Percentiles rank a stretch among this genome's conserved stretches.
Evolutionary conservation across 2,797 vertebrate genomes (phyloP).

Genomic region (Falco naumanni): DNA sequence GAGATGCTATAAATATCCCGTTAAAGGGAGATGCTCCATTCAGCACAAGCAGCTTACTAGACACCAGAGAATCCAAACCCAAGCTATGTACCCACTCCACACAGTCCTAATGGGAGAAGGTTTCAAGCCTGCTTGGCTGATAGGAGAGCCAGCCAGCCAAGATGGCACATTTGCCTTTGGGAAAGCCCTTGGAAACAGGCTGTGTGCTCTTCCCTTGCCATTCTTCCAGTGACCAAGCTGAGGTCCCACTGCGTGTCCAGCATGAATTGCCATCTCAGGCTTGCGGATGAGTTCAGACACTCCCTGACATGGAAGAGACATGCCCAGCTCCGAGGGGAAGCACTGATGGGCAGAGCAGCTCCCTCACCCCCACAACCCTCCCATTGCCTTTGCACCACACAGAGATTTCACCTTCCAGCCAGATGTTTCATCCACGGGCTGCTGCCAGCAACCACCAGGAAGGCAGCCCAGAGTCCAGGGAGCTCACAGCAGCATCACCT

Average conservation of each 20-base stretch:
- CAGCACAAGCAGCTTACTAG: not conserved
- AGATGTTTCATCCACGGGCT: not conserved
- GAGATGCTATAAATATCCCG: not conserved
- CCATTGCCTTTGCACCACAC: rapidly evolving
- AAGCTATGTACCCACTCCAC: not conserved
- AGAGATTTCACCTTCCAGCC: not conserved
- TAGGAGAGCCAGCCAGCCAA: not conserved
- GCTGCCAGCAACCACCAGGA: not conserved
- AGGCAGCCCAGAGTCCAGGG: not conserved
- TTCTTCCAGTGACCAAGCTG: not conserved
- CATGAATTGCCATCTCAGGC: not conserved
- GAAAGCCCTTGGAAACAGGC: not conserved
- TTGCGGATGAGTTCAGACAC: not conserved
- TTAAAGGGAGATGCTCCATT: not conserved
- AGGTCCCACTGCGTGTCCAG: not conserved
- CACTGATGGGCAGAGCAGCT: not conserved
- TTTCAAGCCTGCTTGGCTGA: not conserved
- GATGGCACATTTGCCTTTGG: not conserved
- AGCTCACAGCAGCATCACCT: not conserved
- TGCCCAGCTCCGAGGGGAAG: not conserved
- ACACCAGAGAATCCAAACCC: not conserved
- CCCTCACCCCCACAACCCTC: not conserved
- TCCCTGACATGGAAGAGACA: not conserved
- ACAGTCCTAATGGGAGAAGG: not conserved
- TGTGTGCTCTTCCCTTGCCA: not conserved